Evolutionary conservation across 2,888 invertebrate genomes (phyloP).

Genomic region (Arenicola marina): DNA sequence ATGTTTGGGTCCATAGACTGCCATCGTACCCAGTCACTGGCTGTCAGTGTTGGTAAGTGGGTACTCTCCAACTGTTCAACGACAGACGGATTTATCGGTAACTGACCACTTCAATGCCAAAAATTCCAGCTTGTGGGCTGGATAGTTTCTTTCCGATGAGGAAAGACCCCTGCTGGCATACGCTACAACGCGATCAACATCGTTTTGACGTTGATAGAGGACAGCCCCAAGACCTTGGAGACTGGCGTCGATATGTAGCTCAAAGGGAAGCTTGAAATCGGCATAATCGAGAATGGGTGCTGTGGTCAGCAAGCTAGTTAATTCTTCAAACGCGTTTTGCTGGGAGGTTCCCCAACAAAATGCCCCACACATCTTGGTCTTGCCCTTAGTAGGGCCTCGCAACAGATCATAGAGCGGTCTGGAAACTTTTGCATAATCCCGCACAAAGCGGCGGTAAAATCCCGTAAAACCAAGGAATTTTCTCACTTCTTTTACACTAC

Average conservation of each 20-base stretch:
- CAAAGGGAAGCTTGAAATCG: background rate
- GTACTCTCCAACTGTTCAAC: background rate
- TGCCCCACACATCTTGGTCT: background rate
- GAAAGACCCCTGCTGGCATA: conserved; percentile 4
- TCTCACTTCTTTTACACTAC: conserved; percentile 9
- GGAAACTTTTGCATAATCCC: background rate
- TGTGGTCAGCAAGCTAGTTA: background rate
- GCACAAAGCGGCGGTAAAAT: background rate
- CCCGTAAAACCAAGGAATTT: conserved; percentile 10
- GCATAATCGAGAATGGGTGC: conserved; percentile 4
- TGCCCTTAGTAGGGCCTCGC: background rate
- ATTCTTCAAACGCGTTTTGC: background rate
- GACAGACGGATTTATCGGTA: conserved; percentile 1
- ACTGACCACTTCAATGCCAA: conserved; percentile 5
- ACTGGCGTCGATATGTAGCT: conserved; percentile 1
- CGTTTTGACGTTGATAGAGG: conserved; percentile 1
- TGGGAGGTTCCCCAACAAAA: background rate
- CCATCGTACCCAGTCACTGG: no score
- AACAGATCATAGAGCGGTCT: conserved; percentile 15
- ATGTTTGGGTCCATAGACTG: no score
- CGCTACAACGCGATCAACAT: background rate
- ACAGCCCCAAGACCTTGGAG: background rate
- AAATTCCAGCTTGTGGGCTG: conserved; percentile 7
- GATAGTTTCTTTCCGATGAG: background rate
- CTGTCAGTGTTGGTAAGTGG: background rate